Conservation (phyloP, 2,113 vertebrate genomes). For the Alosa alosa region DNA sequence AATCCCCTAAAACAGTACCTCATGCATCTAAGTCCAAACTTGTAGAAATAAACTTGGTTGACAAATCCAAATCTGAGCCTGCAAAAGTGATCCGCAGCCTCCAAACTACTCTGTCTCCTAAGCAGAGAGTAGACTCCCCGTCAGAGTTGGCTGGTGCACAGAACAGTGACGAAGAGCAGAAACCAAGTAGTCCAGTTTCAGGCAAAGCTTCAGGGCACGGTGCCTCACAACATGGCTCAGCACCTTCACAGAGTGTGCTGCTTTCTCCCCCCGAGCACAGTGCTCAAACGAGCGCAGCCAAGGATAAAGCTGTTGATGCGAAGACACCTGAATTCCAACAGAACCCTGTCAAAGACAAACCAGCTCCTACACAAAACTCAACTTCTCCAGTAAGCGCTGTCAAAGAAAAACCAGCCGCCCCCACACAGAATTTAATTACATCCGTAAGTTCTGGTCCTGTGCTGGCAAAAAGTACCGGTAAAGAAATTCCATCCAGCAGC, state of each 20-base stretch:
- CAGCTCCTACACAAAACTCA: background rate
- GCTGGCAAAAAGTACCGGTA: background rate
- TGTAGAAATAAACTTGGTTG: background rate
- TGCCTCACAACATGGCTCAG: background rate
- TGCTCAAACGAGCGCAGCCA: background rate
- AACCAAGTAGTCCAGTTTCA: background rate
- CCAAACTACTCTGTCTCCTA: constrained; percentile 36
- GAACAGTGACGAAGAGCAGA: constrained; percentile 19
- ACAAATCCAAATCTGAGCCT: background rate
- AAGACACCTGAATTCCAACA: constrained; percentile 14
- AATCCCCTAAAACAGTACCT: background rate
- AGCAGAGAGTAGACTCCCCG: constrained; percentile 5
- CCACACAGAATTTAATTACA: background rate
- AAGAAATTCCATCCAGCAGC: background rate
- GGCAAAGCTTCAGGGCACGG: background rate
- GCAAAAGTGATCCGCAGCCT: constrained; percentile 32
- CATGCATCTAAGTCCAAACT: background rate
- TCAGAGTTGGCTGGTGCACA: background rate
- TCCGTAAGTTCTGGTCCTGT: background rate
- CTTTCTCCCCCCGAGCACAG: background rate
- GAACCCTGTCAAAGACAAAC: background rate
- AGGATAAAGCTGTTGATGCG: background rate
- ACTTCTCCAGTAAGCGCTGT: background rate
- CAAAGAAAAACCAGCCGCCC: constrained; percentile 9
- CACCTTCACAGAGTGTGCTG: background rate